Conservation (phyloP, 92 coral and sea anemone genomes). For the Phymanthus crucifer region DNA sequence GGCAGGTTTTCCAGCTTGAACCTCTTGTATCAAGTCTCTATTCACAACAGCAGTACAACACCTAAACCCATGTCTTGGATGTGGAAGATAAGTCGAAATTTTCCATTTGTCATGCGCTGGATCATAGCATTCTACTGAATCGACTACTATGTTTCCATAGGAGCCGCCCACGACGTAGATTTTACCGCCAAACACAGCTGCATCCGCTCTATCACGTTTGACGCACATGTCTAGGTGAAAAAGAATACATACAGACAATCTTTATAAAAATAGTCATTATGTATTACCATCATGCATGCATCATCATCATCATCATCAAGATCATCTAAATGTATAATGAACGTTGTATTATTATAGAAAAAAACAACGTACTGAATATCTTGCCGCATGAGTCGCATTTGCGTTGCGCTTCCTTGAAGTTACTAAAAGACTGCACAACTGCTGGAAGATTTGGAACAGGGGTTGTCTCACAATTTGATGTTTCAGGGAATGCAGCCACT, state of each 20-base stretch:
- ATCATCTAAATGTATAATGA: too few species aligned
- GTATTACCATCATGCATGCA: not conserved
- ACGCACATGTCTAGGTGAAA: slow-evolving; percentile 67
- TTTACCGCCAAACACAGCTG: slow-evolving; percentile 74
- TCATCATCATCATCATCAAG: too few species aligned
- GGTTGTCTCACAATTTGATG: too few species aligned
- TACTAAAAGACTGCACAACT: too few species aligned
- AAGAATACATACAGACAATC: not conserved
- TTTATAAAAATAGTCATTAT: not conserved
- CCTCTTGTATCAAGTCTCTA: slow-evolving; percentile 67
- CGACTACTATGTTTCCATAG: slow-evolving; percentile 85
- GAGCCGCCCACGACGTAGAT: slow-evolving; percentile 96
- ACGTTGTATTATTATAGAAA: too few species aligned
- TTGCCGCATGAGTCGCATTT: too few species aligned
- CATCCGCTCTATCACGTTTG: slow-evolving; percentile 85
- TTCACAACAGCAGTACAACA: slow-evolving; percentile 66
- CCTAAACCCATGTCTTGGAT: slow-evolving; percentile 80
- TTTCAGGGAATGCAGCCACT: too few species aligned
- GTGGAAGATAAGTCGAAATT: slow-evolving; percentile 77
- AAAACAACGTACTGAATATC: too few species aligned
- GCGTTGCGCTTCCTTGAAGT: too few species aligned
- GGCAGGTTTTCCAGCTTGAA: slow-evolving; percentile 40
- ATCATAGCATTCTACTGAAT: slow-evolving; percentile 91
- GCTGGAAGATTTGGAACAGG: too few species aligned
- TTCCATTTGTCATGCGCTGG: slow-evolving; percentile 65